These are phyloP conservation scores for Rhinolophus ferrumequinum DNA, from an alignment of 2,113 vertebrate species.

Conservation along the genomic window DNA sequence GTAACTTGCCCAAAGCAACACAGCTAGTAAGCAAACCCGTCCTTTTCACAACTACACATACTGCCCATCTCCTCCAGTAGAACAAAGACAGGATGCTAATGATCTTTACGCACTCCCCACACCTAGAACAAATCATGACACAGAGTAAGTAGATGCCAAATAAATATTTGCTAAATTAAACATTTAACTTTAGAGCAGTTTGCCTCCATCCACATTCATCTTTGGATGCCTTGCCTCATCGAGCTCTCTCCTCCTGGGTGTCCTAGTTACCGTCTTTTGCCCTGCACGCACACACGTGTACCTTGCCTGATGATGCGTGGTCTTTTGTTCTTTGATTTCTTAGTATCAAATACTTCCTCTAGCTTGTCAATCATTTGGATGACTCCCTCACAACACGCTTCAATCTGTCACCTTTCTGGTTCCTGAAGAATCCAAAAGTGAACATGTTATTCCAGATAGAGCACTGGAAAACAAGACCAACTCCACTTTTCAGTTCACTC, in stretches of 20 bases:
- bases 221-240: not conserved
- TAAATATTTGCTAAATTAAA: not conserved
- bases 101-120: not conserved
- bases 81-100: not conserved
- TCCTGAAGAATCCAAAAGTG: not conserved
- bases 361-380: slow-evolving; percentile 52
- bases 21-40: not conserved
- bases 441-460: slow-evolving; percentile 34
- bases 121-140: not conserved
- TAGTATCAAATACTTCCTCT: slow-evolving; percentile 63
- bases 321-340: slow-evolving; percentile 60
- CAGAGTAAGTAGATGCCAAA: not conserved
- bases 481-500: not conserved
- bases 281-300: not conserved
- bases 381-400: slow-evolving; percentile 18
- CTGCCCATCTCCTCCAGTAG: not conserved
- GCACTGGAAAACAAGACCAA: not conserved
- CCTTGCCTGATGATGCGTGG: not conserved
- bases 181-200: not conserved
- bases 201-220: not conserved
- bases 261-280: not conserved
- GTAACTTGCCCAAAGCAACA: not conserved
- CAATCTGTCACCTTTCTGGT: slow-evolving; percentile 61
- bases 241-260: not conserved
- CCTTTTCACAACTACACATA: not conserved